Evolutionary conservation across 2,113 vertebrate species (phyloP).

Genomic region (Archocentrus centrarchus): DNA sequence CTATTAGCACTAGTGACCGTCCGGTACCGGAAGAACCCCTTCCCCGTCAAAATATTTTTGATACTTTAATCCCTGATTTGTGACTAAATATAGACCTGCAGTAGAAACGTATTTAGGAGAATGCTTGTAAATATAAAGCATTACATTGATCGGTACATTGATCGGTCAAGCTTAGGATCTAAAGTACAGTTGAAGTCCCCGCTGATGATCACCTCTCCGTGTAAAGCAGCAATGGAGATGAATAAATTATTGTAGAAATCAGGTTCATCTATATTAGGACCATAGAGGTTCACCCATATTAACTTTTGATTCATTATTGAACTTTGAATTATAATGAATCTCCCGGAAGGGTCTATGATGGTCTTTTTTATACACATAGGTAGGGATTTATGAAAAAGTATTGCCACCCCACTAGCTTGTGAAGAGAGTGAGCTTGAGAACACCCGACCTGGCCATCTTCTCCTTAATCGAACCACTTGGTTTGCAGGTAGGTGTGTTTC

Average conservation of each 20-base stretch:
- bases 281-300: neutral
- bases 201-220: neutral
- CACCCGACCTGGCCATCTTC: neutral
- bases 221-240: neutral
- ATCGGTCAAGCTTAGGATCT: neutral
- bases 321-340: neutral
- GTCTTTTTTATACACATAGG: neutral
- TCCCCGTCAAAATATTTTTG: too few species aligned
- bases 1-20: too few species aligned
- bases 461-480: neutral
- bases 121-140: too few species aligned
- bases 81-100: too few species aligned
- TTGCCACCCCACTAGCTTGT: neutral
- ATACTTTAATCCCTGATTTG: too few species aligned
- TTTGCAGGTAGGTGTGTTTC: neutral
- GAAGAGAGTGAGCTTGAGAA: neutral
- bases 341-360: neutral
- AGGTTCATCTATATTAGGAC: neutral
- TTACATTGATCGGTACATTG: neutral
- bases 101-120: too few species aligned
- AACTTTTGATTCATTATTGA: neutral
- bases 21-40: too few species aligned
- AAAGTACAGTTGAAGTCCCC: too few species aligned
- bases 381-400: neutral
- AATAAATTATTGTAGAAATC: neutral